Base-by-base conservation (phyloP, 1,140 invertebrate genomes). In the Matsumurasca onukii region DNA sequence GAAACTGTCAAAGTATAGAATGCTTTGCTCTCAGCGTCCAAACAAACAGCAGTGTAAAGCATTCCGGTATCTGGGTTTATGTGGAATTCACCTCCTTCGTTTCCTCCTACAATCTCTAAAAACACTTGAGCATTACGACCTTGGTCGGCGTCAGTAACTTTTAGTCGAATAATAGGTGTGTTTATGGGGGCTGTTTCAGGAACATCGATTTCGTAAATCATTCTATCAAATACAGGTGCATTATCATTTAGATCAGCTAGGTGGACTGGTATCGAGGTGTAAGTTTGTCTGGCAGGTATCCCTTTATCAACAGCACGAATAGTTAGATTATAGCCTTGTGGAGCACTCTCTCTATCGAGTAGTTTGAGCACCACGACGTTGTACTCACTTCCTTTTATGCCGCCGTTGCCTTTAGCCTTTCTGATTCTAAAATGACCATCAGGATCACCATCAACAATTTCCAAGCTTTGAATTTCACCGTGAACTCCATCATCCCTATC, bases 1-100 rank as follows among this genome's bases (percentile, higher is more conserved):
- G 92, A 93, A 0, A 98, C 92, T 0, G 93, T 96, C 3, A 99
- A 79, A 1, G 92, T 93, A 77, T 98, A 98, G 72, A 92, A 88
- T 0, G 92, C 87, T 78, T 92, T 92, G 5, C 79, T 85, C 82
- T 99, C 97, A 0, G 93, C 91, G 76, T 99, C 97, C 1, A 99
- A 81, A 45, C 80, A 79, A 13, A 91, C 88, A 27, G 90, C 87
- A 0, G 94, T 95, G 74, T 94, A 95, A 0, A 98, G 78, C 82
- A 98, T 91, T 0, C 95, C 96, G 0, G 93, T 94, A 71, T 91
- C 88, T 0, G 91, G 87, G 78, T 96, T 93, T 12, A 98, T 88
- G 39, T 85, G 81, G 77, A 98, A 98, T 74, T 95, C 91, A 0
- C 89, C 87, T 31, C 92, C 91, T 74, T 94, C 91, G 79, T 98